A percentile compares a stretch with the other conserved stretches of the same genome.
These are phyloP conservation scores for Varecia variegata DNA, from an alignment of 2,797 vertebrate genomes.

Conservation along the genomic window DNA sequence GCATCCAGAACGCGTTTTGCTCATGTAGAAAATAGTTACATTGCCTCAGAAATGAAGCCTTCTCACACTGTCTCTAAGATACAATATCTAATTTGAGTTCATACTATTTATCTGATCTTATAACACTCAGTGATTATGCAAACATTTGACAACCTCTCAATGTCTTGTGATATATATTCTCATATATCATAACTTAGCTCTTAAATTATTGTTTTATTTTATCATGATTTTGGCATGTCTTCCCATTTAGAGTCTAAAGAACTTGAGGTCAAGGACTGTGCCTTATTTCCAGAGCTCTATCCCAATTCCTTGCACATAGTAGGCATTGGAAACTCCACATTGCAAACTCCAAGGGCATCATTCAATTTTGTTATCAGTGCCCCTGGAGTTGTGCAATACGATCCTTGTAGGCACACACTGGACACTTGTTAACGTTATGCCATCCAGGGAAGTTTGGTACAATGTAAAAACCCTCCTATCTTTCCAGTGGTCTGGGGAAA, in stretches of 20 bases:
- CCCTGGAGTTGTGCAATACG: background rate
- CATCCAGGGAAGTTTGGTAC: background rate
- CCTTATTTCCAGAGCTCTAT: background rate
- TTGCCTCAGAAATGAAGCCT: background rate
- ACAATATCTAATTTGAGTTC: background rate
- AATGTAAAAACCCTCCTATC: background rate
- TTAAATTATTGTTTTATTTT: background rate
- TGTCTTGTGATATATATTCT: background rate
- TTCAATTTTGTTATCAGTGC: background rate
- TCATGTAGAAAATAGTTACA: background rate
- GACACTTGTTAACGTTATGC: background rate
- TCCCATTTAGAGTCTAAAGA: background rate
- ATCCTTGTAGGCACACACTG: background rate
- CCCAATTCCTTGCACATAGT: background rate
- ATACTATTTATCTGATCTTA: background rate
- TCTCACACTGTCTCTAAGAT: background rate
- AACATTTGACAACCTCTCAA: background rate
- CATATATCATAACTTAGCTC: background rate
- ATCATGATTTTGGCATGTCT: background rate
- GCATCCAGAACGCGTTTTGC: background rate
- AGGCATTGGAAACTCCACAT: fast-evolving
- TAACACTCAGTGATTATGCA: background rate
- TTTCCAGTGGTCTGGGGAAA: background rate
- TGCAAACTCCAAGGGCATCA: too few species aligned
- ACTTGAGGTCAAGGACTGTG: background rate